Evolutionary conservation across 2,797 vertebrate species (phyloP).

Genomic region (Botia almorhae): DNA sequence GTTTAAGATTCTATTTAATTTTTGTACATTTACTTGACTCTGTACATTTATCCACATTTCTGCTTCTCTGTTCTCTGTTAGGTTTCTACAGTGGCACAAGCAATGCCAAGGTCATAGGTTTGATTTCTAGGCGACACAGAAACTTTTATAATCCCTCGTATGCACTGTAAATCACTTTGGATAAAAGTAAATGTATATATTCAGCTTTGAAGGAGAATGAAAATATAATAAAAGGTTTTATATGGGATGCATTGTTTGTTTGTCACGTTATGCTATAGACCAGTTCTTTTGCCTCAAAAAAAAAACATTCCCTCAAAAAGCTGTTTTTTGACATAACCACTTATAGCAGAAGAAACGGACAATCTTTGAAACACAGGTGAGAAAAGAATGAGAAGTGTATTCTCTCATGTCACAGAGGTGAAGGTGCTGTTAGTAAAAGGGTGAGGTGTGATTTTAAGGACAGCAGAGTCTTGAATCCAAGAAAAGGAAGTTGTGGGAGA

Average conservation of each 20-base stretch:
- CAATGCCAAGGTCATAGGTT: neutral
- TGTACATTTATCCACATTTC: constrained; percentile 7
- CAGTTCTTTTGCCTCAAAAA: constrained; percentile 12
- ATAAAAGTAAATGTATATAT: neutral
- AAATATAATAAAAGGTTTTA: constrained; percentile 13
- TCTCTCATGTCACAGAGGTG: constrained; percentile 87
- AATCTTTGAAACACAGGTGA: constrained; percentile 68
- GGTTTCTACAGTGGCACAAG: neutral
- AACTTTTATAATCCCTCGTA: neutral
- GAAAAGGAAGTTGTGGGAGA: constrained; percentile 63
- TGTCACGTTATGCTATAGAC: constrained; percentile 34
- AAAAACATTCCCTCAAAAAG: constrained; percentile 42
- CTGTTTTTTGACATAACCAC: constrained; percentile 35
- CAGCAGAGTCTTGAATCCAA: constrained; percentile 79
- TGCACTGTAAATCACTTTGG: too few relatives aligned
- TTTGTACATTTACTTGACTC: constrained; percentile 44
- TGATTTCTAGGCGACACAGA: neutral
- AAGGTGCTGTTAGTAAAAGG: constrained; percentile 86
- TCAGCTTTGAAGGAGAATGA: neutral
- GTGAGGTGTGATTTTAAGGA: constrained; percentile 70
- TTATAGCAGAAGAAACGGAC: constrained; percentile 58
- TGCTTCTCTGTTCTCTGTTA: constrained; percentile 4
- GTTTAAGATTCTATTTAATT: constrained; percentile 51
- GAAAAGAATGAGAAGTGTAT: constrained; percentile 68
- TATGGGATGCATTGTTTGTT: neutral